A percentile compares a stretch with the other conserved stretches of the same genome.
These are phyloP conservation scores for Panagrolaimus sp. DNA, from an alignment of 1,140 invertebrate species.

Conservation along the genomic window DNA sequence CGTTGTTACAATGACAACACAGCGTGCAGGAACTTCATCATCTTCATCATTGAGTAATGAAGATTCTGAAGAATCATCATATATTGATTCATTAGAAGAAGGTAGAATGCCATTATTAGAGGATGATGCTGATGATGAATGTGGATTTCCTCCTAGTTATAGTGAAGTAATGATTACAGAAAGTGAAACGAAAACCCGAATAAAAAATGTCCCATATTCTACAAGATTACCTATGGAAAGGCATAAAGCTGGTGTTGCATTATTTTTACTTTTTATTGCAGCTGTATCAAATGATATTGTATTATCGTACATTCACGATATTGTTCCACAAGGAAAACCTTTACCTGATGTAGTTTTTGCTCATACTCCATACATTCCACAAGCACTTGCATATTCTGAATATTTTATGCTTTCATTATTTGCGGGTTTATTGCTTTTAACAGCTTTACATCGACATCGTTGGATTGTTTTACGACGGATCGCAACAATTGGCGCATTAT, in stretches of 20 bases:
- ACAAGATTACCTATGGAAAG: neutral
- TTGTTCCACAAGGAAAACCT: constrained; percentile 31
- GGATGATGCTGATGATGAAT: neutral
- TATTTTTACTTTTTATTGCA: constrained; percentile 36
- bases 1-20: neutral
- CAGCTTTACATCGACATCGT: constrained; percentile 38
- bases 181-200: neutral
- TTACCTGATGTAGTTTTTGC: constrained; percentile 42
- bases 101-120: constrained; percentile 26
- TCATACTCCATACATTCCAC: constrained; percentile 37
- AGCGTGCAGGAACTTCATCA: constrained; percentile 1
- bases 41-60: constrained; percentile 4
- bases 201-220: neutral
- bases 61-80: constrained; percentile 4
- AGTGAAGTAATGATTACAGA: neutral
- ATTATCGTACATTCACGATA: constrained; percentile 43
- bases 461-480: constrained; percentile 42
- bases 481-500: constrained; percentile 37
- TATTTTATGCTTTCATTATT: constrained; percentile 40
- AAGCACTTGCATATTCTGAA: constrained; percentile 35
- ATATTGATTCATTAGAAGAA: constrained; percentile 35
- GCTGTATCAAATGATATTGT: constrained; percentile 38
- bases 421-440: constrained; percentile 24
- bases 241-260: constrained; percentile 18
- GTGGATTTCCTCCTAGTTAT: neutral